phyloP scores from a whole-genome alignment of 2,797 vertebrate genomes.

The Pempheris klunzingeri region DNA sequence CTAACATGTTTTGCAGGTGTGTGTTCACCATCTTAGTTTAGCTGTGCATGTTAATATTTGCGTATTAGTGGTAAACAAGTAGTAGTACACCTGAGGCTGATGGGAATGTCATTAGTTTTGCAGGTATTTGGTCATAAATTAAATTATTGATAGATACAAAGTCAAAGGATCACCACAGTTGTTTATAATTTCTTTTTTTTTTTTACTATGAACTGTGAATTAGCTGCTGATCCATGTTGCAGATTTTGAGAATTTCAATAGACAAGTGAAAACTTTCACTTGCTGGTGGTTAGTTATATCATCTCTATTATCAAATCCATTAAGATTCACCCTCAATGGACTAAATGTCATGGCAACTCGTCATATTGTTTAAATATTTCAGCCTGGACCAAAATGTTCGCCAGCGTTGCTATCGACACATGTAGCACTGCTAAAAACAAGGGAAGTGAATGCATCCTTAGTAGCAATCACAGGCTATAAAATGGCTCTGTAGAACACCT shows the following conservation, averaged over 20 bases:
- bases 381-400: not conserved
- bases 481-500: not conserved
- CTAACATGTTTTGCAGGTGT: not conserved
- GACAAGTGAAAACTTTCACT: not conserved
- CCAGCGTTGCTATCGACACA: too few relatives aligned
- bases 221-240: not conserved
- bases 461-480: not conserved
- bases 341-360: not conserved
- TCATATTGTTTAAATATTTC: not conserved
- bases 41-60: not conserved
- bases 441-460: not conserved
- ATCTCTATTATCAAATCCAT: not conserved
- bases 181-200: not conserved
- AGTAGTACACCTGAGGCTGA: not conserved
- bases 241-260: not conserved
- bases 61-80: not conserved
- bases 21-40: not conserved
- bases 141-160: not conserved
- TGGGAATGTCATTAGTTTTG: not conserved
- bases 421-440: not conserved
- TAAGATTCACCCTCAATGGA: not conserved
- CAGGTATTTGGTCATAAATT: not conserved
- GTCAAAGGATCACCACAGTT: not conserved
- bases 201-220: too few relatives aligned
- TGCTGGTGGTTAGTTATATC: not conserved